phyloP scores from a whole-genome alignment of 2,888 invertebrate genomes.

The Hydrotaea cyrtoneurina region DNA sequence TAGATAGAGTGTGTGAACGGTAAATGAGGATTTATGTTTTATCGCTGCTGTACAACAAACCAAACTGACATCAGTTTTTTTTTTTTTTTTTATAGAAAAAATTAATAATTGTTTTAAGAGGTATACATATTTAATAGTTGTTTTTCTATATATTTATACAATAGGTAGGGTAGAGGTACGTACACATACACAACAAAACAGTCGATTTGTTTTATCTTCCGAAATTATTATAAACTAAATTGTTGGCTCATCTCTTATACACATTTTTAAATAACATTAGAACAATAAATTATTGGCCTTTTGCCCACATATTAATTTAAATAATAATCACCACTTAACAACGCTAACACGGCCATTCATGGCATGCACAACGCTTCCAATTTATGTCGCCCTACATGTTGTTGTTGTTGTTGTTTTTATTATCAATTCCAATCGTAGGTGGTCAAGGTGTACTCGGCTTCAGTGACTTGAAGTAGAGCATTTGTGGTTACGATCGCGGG shows the following conservation, averaged over 20 bases:
- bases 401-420: too few relatives aligned
- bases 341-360: neutral
- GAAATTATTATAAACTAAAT: neutral
- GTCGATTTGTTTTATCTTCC: constrained; percentile 1
- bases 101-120: neutral
- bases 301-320: constrained; percentile 15
- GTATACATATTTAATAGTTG: neutral
- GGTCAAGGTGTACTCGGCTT: constrained; percentile 62
- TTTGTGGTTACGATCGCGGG: constrained; percentile 44
- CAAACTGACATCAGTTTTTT: neutral
- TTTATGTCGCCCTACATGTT: neutral
- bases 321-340: constrained; percentile 17
- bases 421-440: constrained; percentile 59
- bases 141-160: constrained; percentile 18
- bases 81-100: neutral
- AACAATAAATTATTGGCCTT: constrained; percentile 4
- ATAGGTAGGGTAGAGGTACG: neutral
- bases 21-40: neutral
- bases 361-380: neutral
- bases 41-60: neutral
- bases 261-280: neutral
- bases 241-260: neutral
- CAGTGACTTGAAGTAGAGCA: constrained; percentile 61
- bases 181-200: neutral
- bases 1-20: neutral